Base-by-base conservation (phyloP, 1,140 invertebrate genomes). In the Caenorhabditis inopinata region DNA sequence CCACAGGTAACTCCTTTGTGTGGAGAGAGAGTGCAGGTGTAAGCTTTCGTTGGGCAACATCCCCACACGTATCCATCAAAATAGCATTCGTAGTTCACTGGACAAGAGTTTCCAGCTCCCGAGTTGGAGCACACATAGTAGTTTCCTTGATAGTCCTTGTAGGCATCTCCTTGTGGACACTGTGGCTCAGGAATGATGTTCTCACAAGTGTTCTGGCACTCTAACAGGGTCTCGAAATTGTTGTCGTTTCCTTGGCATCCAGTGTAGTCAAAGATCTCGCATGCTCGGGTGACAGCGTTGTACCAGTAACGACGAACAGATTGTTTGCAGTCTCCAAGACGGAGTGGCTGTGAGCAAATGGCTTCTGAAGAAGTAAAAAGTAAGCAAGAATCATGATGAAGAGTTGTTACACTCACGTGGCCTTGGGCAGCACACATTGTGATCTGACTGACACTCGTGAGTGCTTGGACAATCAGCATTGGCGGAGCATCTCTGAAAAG, bases 11-110 rank as follows among this genome's bases (percentile, higher is more conserved):
- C 80, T 51, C 86, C 86, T 53, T 88, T 88, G 62, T 87, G 86
- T 18, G 85, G 80, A 38, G 85, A 85, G n/a, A 87, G 81, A 29
- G 85, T 85, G 77, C 86, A 87, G 18, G 86, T 87, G 62, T 86
- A 87, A 1, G 86, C 87, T 76, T 87, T 87, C 18, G 87, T 88
- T 23, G 86, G 86, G 47, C 86, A 87, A 45, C 86, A 87, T 73
- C 87, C 86, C 86, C 86, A 88, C 14, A 87, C 85, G 78, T 87
- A 88, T 38, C 87, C 87, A 48, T 87, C 86, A 53, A 88, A 87
- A 48, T 83, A 86, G 58, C 87, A 88, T 68, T 87, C 86, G 48
- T 86, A 87, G 62, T 87, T 87, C 35, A 87, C 86, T 16, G 86
- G 86, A 76, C 86, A 87, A 14, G 76, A 79, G 75, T 87, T 87